phyloP scores from a whole-genome alignment of 2,888 invertebrate species.

The Empis stercorea region DNA sequence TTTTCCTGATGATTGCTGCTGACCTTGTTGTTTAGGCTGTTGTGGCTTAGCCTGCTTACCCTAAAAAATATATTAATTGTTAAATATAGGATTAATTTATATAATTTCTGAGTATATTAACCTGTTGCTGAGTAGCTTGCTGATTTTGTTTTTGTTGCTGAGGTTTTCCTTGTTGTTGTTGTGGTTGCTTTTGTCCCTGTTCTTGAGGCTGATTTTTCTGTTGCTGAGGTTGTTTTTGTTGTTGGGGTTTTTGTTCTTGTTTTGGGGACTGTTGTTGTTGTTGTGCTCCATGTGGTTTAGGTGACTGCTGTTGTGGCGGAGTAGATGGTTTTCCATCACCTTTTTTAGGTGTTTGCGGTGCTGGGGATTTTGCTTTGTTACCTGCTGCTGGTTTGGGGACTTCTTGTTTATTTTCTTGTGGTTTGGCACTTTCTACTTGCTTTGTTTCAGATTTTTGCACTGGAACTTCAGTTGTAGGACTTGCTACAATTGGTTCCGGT shows the following conservation, averaged over 20 bases:
- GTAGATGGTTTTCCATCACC: background rate
- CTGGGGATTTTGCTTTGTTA: conserved; percentile 35
- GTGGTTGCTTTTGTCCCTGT: background rate
- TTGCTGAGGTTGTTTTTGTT: too few species aligned
- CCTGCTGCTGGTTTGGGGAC: conserved; percentile 77
- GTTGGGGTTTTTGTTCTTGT: conserved; percentile 10
- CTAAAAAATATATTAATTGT: too few species aligned
- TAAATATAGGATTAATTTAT: too few species aligned
- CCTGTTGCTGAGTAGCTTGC: background rate
- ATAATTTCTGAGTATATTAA: too few species aligned
- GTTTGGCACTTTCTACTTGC: conserved; percentile 34
- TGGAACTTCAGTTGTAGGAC: background rate
- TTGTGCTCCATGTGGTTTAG: background rate
- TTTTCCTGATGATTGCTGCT: background rate
- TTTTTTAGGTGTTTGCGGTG: background rate
- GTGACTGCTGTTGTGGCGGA: too few species aligned
- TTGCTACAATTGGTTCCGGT: conserved; percentile 19
- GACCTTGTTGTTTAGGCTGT: background rate
- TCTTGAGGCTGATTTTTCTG: conserved; percentile 4
- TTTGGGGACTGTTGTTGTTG: conserved; percentile 1
- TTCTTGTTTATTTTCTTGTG: conserved; percentile 60
- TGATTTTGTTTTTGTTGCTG: background rate
- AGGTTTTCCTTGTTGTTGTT: background rate
- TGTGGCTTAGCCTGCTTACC: background rate
- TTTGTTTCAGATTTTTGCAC: background rate